A percentile compares a stretch with the other conserved stretches of the same genome.
phyloP scores from a whole-genome alignment of 2,113 vertebrate species.

The Amia ocellicauda region DNA sequence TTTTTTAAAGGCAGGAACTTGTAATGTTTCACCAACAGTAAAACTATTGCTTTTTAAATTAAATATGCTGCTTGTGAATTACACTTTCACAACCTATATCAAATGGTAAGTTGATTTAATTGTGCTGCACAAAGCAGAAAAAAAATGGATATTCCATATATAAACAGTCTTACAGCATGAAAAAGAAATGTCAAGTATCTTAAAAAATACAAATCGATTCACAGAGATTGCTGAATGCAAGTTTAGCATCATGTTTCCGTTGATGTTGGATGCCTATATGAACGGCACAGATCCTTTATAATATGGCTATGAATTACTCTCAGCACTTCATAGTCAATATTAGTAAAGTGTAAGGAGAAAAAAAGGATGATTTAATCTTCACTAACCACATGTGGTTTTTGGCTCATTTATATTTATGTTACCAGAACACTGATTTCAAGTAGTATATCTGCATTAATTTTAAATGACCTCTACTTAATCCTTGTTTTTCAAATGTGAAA shows the following conservation, averaged over 20 bases:
- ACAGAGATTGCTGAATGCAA: slow-evolving; percentile 32
- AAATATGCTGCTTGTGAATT: slow-evolving; percentile 57
- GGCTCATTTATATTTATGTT: slow-evolving; percentile 66
- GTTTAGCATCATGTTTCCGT: slow-evolving; percentile 46
- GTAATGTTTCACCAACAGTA: slow-evolving; percentile 41
- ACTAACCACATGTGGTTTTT: slow-evolving; percentile 54
- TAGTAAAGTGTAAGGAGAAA: too few species aligned
- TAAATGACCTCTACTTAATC: slow-evolving; percentile 56
- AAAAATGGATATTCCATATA: slow-evolving; percentile 21
- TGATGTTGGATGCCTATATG: slow-evolving; percentile 48
- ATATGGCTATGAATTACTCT: slow-evolving; percentile 6
- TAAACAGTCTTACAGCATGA: too few species aligned
- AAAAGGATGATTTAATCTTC: slow-evolving; percentile 42
- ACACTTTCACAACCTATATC: slow-evolving; percentile 44
- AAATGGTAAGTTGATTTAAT: slow-evolving; percentile 53
- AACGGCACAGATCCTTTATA: slow-evolving; percentile 30
- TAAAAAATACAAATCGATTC: slow-evolving; percentile 10
- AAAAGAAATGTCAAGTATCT: too few species aligned
- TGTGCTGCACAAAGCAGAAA: slow-evolving; percentile 24
- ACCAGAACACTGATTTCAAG: slow-evolving; percentile 63
- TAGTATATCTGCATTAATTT: slow-evolving; percentile 59
- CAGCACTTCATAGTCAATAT: too few species aligned
- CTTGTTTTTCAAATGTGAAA: too few species aligned
- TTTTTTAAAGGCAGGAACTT: slow-evolving; percentile 32
- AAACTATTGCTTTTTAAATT: slow-evolving; percentile 55